Base-by-base conservation (phyloP, 2,888 invertebrate genomes). In the Hyppa rectilinea region DNA sequence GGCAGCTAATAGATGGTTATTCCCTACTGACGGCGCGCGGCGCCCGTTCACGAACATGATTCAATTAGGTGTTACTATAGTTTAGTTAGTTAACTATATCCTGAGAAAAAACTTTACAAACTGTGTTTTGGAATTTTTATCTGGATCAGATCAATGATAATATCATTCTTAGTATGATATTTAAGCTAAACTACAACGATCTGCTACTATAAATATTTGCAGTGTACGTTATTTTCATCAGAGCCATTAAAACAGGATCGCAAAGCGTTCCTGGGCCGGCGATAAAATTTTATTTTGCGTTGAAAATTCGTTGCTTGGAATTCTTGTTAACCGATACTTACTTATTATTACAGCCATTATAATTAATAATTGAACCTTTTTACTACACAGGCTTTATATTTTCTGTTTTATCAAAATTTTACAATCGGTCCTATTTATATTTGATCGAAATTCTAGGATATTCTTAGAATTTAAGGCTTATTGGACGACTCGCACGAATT, bases 161-260 rank as follows among this genome's bases (percentile, higher is more conserved):
- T 60, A 6, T n/a, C 47, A 66, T 63, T 60, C 71, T 43, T 58
- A 36, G 62, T 75, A 55, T 61, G 60, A 38, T 26, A 29, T 63
- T 36, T 34, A 45, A 52, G 4, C 6, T 43, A 17, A 26, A 49
- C 14, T 49, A 40, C 0, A 56, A 78, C 29, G n/a, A 50, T 58
- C 36, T 47, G 38, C 50, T 53, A 26, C 58, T 45, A 52, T 53
- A 67, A 77, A 77, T 80, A 74, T 80, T 77, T 66, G 53, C 62
- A 58, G 47, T 52, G 26, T 53, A 55, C 49, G 53, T 66, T 73
- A 53, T 66, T 67, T n/a, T 74, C 66, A 50, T 62, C 58, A 49
- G 10, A 34, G 43, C 34, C 50, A 80, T 67, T 77, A 66, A 71
- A 77, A 77, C 53, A 40, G 40, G 45, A 50, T 59, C 64, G 17